A percentile compares a stretch with the other conserved stretches of the same genome.
Evolutionary conservation across 2,797 vertebrate genomes (phyloP).

Genomic region (Coilia nasus): DNA sequence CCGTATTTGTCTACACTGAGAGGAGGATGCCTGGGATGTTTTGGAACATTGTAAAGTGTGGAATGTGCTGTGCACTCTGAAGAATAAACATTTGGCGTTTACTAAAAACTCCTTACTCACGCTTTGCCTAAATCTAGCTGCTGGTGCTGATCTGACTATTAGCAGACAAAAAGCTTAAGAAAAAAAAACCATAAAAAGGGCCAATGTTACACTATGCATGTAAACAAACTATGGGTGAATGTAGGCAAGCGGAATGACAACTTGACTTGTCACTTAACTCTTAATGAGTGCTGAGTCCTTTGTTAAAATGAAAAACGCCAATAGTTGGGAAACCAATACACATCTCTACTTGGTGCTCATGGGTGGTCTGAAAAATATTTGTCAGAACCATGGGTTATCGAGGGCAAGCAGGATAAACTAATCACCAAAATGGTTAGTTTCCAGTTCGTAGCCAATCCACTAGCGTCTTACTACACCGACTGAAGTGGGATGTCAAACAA

Average conservation of each 20-base stretch:
- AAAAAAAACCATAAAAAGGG: not conserved
- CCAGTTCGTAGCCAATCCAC: not conserved
- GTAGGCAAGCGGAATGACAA: not conserved
- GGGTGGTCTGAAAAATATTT: not conserved
- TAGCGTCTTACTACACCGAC: not conserved
- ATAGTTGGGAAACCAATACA: not conserved
- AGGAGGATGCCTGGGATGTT: conserved; percentile 42
- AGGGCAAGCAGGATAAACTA: not conserved
- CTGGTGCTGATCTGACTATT: not conserved
- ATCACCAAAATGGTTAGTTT: not conserved
- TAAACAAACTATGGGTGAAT: not conserved
- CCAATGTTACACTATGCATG: not conserved
- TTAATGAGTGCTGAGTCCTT: not conserved
- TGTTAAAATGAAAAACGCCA: no score
- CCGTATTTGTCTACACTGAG: conserved; percentile 26
- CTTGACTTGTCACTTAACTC: not conserved
- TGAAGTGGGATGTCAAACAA: not conserved
- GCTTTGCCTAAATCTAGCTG: not conserved
- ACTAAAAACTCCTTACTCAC: not conserved
- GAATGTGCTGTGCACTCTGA: conserved; percentile 47
- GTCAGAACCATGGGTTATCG: not conserved
- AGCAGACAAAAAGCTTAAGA: not conserved
- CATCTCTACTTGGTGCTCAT: not conserved
- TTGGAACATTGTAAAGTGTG: conserved; percentile 27
- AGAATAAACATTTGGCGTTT: conserved; percentile 35